phyloP scores from a whole-genome alignment of 2,113 vertebrate species.

The Ailurus styani region DNA sequence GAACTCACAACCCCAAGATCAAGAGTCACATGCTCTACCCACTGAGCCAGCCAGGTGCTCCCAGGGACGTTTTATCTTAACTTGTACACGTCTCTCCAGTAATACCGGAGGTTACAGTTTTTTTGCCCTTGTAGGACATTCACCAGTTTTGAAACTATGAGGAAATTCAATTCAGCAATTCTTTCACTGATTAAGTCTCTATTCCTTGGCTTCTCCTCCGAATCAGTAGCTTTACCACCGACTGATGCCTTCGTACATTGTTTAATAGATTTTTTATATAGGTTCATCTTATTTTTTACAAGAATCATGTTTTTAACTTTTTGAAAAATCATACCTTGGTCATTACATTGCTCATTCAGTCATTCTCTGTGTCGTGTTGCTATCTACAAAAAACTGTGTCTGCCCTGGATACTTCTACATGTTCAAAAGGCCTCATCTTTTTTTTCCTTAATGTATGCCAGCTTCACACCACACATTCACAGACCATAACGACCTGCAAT shows the following conservation, averaged over 20 bases:
- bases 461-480: background rate
- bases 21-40: background rate
- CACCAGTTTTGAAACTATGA: background rate
- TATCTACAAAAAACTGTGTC: background rate
- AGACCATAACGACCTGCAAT: background rate
- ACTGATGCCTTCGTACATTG: background rate
- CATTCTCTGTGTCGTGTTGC: background rate
- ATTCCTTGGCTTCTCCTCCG: background rate
- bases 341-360: background rate
- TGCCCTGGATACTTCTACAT: background rate
- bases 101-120: background rate
- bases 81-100: background rate
- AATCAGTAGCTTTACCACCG: background rate
- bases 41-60: background rate
- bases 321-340: background rate
- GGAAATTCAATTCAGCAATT: background rate
- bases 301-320: background rate
- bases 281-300: background rate
- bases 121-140: background rate
- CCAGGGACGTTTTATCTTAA: background rate
- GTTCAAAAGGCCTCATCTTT: background rate
- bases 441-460: background rate
- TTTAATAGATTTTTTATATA: background rate
- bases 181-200: background rate
- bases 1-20: background rate